These are phyloP conservation scores for Crotalus viridis DNA, from an alignment of 2,113 vertebrate species.

Conservation along the genomic window DNA sequence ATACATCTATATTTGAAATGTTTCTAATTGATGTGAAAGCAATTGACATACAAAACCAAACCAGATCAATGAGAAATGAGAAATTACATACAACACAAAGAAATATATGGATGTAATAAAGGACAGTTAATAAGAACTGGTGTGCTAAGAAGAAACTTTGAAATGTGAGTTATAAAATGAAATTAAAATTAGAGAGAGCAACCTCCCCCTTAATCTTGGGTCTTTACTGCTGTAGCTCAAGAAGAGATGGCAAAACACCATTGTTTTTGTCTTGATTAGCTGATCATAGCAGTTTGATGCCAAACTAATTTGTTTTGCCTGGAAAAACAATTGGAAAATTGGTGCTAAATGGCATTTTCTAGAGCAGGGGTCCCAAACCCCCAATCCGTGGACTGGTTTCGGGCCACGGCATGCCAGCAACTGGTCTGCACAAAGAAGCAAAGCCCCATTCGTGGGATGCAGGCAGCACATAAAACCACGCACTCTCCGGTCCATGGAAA, in stretches of 20 bases:
- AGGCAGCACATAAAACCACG: too few relatives aligned
- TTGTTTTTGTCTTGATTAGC: background rate
- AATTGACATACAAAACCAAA: background rate
- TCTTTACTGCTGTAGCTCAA: background rate
- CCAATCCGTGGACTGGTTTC: too few relatives aligned
- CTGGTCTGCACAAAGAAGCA: too few relatives aligned
- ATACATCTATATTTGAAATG: background rate
- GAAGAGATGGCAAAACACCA: background rate
- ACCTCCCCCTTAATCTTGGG: background rate
- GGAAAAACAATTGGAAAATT: background rate
- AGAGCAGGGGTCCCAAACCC: too few relatives aligned
- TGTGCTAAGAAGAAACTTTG: too few relatives aligned
- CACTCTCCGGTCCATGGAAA: too few relatives aligned
- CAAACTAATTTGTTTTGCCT: background rate
- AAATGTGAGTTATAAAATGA: too few relatives aligned
- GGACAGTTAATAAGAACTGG: background rate
- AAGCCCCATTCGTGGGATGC: too few relatives aligned
- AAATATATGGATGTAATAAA: background rate
- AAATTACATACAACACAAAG: background rate
- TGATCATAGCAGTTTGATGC: background rate
- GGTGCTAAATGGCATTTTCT: background rate
- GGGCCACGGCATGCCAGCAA: too few relatives aligned
- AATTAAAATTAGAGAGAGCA: too few relatives aligned
- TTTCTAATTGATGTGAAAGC: background rate
- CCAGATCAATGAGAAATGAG: background rate